These are phyloP conservation scores for Paramormyrops hopkinsi DNA, from an alignment of 2,797 vertebrate genomes.

Conservation along the genomic window DNA sequence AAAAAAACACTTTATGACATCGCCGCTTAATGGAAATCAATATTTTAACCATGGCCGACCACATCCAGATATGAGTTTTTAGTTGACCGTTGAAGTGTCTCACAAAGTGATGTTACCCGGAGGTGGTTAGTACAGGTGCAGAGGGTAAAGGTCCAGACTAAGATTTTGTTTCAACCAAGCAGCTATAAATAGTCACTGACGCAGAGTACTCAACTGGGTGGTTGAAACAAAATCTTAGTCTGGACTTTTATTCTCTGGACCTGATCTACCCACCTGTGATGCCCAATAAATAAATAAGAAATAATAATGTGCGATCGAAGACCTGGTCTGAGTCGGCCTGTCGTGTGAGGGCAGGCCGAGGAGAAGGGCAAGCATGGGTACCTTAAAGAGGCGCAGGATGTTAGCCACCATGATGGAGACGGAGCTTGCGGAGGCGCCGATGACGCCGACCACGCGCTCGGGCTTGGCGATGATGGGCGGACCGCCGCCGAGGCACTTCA, in stretches of 20 bases:
- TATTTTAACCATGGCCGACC: not conserved
- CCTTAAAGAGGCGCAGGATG: slow-evolving; percentile 93
- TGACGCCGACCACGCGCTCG: slow-evolving; percentile 86
- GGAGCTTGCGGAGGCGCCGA: slow-evolving; percentile 88
- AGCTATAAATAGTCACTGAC: not conserved
- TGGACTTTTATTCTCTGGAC: not conserved
- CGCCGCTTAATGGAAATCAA: not conserved
- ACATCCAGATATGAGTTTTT: not conserved
- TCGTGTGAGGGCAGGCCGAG: not conserved
- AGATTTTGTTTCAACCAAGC: not conserved
- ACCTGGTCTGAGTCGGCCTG: not conserved
- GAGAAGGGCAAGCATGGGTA: slow-evolving; percentile 41
- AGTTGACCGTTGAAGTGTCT: not conserved
- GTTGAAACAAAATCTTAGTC: not conserved
- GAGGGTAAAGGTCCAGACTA: not conserved
- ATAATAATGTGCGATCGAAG: not conserved
- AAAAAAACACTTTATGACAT: not conserved
- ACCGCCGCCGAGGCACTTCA: slow-evolving; percentile 83
- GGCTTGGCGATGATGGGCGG: slow-evolving; percentile 94
- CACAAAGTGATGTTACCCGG: not conserved
- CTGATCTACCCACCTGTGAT: not conserved
- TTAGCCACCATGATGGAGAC: slow-evolving; percentile 98
- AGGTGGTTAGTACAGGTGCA: not conserved
- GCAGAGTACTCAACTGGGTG: not conserved
- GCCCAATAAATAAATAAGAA: not conserved